Evolutionary conservation across 2,888 invertebrate species (phyloP).

Genomic region (Pterobdella sp.): DNA sequence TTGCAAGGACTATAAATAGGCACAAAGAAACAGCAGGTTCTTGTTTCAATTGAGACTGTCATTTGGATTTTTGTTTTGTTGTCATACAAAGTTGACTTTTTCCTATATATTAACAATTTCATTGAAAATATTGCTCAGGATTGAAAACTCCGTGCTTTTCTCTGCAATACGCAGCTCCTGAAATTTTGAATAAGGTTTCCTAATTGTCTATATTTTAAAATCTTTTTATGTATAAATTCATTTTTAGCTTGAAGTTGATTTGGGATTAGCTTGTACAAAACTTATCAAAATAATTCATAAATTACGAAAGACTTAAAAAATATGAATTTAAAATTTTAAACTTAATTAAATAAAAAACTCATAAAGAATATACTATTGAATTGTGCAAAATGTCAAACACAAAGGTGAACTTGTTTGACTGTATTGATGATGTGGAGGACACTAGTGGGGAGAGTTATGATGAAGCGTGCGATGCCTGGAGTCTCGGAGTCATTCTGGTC

Average conservation of each 20-base stretch:
- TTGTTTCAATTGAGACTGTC: neutral
- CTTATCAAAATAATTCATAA: too few relatives aligned
- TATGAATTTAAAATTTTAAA: too few relatives aligned
- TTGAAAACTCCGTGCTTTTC: conserved; percentile 80
- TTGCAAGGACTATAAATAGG: conserved; percentile 65
- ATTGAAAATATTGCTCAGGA: conserved; percentile 40
- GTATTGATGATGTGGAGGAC: neutral
- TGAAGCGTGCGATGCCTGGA: conserved; percentile 90
- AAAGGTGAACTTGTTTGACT: neutral
- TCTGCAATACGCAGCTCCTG: conserved; percentile 87
- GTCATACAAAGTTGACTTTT: neutral
- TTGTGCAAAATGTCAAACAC: conserved; percentile 2
- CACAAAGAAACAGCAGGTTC: conserved; percentile 42
- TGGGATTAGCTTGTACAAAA: too few relatives aligned
- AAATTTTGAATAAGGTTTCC: conserved; percentile 67
- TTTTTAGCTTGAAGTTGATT: too few relatives aligned
- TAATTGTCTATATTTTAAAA: too few relatives aligned
- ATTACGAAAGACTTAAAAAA: too few relatives aligned
- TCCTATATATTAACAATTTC: neutral
- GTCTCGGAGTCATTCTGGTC: conserved; percentile 81
- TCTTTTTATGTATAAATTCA: too few relatives aligned
- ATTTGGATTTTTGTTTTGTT: neutral
- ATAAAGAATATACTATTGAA: too few relatives aligned
- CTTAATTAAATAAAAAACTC: too few relatives aligned
- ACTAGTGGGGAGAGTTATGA: conserved; percentile 60